Evolutionary conservation across 30 jellyfish, hydroid and myxozoan genomes (phyloP), one percentile per base, ranked within the genome.

Genomic region (Hydractinia echinata): DNA sequence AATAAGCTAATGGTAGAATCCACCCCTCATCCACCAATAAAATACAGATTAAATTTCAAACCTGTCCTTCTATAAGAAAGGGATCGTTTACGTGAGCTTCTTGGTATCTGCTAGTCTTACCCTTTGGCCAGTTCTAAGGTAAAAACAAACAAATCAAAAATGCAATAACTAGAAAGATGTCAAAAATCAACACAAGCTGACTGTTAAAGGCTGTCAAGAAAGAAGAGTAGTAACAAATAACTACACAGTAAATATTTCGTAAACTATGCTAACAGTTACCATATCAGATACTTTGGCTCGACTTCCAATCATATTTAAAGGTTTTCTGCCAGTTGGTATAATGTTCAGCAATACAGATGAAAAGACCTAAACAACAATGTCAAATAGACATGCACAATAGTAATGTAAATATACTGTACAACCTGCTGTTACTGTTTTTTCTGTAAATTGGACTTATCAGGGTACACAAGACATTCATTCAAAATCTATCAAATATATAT

Each of bases 261-360:
- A 58, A 58, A 58, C 15, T 11, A 58, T 58, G 69, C 18, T 58
- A 13, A 11, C 16, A 58, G 89, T 68, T 61, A 95, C 97, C 85
- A 30, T 69, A 76, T 95, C 99, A 48, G 95, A 81, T 53, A 95
- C 85, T 77, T 95, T 95, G 5, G 96, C 96, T 76, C 84, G 87
- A 72, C 96, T 86, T 80, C 87, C 87, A 50, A 61, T 83, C 64
- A 95, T 86, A 69, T 95, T 95, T 77, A 95, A 81, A 30, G 90
- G 85, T 16, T 56, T 50, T 15, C 61, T 60, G 14, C 85, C 95
- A 39, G 74, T 77, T 10, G 99, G 99, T 10, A 91, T 89, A 54
- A 84, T 81, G 77, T 95, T 95, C 79, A 93, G 51, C 55, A 95
- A 83, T 19, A 95, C 86, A 1, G 99, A 85, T 4, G 99, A 95